Evolutionary conservation across 2,797 vertebrate genomes (phyloP).

Genomic region (Scomberomorus guttatus): DNA sequence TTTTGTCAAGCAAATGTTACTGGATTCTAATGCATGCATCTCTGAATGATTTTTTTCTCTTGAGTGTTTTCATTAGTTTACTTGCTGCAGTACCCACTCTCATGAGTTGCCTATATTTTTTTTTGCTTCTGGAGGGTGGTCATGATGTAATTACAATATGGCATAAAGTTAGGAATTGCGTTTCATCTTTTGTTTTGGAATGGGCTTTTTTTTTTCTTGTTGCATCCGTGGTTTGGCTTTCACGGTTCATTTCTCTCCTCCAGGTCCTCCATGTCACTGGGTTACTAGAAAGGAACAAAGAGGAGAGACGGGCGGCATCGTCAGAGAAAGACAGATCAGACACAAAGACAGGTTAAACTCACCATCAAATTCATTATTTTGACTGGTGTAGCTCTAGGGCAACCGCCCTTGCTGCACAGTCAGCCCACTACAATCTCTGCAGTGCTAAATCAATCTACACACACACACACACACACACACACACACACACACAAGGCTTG

Average conservation of each 20-base stretch:
- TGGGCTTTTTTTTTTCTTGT: slow-evolving; percentile 38
- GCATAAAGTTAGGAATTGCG: slow-evolving; percentile 22
- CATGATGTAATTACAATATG: slow-evolving; percentile 57
- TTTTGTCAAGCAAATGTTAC: slow-evolving; percentile 83
- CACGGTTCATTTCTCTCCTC: neutral
- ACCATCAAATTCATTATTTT: slow-evolving; percentile 22
- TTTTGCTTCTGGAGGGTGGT: slow-evolving; percentile 54
- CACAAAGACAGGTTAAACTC: slow-evolving; percentile 19
- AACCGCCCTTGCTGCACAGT: slow-evolving; percentile 32
- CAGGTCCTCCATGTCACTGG: slow-evolving; percentile 50
- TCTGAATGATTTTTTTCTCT: slow-evolving; percentile 67
- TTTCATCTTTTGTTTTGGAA: slow-evolving; percentile 44
- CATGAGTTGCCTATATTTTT: slow-evolving; percentile 26
- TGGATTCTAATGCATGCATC: slow-evolving; percentile 86
- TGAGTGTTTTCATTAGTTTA: slow-evolving; percentile 53
- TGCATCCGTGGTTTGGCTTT: slow-evolving; percentile 51
- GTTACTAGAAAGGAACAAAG: slow-evolving; percentile 62
- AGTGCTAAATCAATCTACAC: slow-evolving; percentile 59
- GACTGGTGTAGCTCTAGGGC: slow-evolving; percentile 2
- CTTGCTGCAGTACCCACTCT: slow-evolving; percentile 60
- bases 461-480: slow-evolving; percentile 33
- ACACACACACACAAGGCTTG: slow-evolving; percentile 14
- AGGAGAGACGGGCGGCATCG: slow-evolving; percentile 10
- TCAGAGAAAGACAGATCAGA: slow-evolving; percentile 18
- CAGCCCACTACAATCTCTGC: slow-evolving; percentile 46